Evolutionary conservation across 2,888 invertebrate species (phyloP).

Genomic region (Chrysomela aeneicollis): DNA sequence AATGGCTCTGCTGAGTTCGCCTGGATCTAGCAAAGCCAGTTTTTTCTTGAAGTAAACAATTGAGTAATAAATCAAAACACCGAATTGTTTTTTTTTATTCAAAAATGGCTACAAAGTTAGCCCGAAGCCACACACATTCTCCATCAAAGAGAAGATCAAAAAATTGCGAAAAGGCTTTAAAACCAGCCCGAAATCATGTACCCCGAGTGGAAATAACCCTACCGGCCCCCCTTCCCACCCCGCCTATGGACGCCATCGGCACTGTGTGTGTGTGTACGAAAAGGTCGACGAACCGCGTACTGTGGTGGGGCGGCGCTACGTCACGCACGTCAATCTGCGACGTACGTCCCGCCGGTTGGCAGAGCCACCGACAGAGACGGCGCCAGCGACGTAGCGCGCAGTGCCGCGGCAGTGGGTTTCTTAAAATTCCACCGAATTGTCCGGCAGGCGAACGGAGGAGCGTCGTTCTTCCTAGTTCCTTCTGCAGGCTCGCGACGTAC

Average conservation of each 20-base stretch:
- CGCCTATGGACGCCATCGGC: constrained; percentile 48
- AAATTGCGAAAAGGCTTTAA: too few species aligned
- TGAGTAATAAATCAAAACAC: too few species aligned
- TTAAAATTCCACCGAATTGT: constrained; percentile 60
- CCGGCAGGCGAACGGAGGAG: constrained; percentile 47
- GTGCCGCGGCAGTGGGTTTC: constrained; percentile 58
- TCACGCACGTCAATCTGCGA: constrained; percentile 54
- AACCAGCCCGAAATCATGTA: too few species aligned
- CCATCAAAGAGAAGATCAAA: too few species aligned
- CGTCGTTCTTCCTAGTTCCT: constrained; percentile 43
- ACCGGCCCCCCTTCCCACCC: background rate
- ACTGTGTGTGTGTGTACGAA: constrained; percentile 50
- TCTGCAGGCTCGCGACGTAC: too few species aligned
- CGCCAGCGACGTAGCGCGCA: constrained; percentile 54
- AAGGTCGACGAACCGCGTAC: constrained; percentile 56
- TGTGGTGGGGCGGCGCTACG: constrained; percentile 57
- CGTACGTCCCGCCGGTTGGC: constrained; percentile 48
- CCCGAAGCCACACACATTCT: too few species aligned
- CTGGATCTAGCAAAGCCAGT: too few species aligned
- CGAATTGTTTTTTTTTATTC: too few species aligned
- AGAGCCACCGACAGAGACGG: constrained; percentile 40
- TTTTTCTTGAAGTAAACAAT: too few species aligned
- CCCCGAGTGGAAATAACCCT: too few species aligned
- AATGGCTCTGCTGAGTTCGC: too few species aligned
- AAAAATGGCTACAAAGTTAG: too few species aligned